Conservation (phyloP, 1,140 invertebrate genomes). For the Lasaia peninsularis region DNA sequence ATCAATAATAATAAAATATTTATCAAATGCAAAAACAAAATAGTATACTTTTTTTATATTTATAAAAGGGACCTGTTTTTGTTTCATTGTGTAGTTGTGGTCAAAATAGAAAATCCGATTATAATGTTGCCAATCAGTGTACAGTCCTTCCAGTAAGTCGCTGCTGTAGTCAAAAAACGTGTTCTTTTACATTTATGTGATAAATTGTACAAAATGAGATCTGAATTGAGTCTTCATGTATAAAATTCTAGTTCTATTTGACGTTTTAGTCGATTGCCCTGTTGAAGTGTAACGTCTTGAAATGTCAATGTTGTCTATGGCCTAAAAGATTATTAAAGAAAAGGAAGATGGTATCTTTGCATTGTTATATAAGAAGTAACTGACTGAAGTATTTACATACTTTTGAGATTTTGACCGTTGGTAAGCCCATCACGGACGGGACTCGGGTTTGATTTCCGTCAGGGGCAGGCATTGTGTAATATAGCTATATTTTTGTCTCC, state of each 20-base stretch:
- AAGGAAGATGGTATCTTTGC: neutral
- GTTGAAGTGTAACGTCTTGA: conserved; percentile 20
- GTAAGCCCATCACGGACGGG: too few species aligned
- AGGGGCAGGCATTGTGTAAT: too few species aligned
- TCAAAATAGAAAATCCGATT: neutral
- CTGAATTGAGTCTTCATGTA: conserved; percentile 45
- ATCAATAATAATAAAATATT: too few species aligned
- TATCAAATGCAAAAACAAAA: too few species aligned
- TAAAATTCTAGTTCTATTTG: conserved; percentile 33
- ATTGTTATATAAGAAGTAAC: neutral
- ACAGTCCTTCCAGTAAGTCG: conserved; percentile 27
- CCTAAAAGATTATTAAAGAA: neutral
- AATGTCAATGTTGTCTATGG: neutral
- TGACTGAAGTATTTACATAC: neutral
- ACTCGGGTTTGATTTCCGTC: too few species aligned
- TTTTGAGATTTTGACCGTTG: neutral
- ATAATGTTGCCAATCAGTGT: conserved; percentile 30
- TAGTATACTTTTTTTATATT: too few species aligned
- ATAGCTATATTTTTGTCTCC: too few species aligned
- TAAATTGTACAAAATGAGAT: conserved; percentile 64
- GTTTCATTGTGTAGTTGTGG: too few species aligned
- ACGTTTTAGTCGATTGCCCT: conserved; percentile 48
- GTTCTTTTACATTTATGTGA: conserved; percentile 65
- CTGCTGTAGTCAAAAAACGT: conserved; percentile 38
- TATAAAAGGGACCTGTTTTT: too few species aligned